These are phyloP conservation scores for Monopis laevigella DNA, from an alignment of 2,888 invertebrate species.

Conservation along the genomic window DNA sequence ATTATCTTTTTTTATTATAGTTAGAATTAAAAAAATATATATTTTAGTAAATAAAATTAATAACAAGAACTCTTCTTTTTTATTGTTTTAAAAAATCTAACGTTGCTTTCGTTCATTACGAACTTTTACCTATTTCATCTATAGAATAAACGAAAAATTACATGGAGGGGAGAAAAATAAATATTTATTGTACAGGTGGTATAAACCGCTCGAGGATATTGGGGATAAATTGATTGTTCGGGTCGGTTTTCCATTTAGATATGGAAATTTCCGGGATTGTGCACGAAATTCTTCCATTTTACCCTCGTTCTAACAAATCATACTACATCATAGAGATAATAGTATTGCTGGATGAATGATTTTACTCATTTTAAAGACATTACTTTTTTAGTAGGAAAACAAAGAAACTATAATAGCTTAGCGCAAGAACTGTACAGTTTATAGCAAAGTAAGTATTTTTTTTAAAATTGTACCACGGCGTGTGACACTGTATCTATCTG, in stretches of 20 bases:
- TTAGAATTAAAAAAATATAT: no score
- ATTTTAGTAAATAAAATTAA: no score
- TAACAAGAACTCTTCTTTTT: background rate
- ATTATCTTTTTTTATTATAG: no score
- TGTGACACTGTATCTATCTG: no score
- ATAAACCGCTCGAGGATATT: slow-evolving; percentile 65
- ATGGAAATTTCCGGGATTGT: slow-evolving; percentile 67
- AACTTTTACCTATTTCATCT: slow-evolving; percentile 26
- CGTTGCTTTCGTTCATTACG: slow-evolving; percentile 1
- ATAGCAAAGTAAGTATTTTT: no score
- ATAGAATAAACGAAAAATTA: slow-evolving; percentile 22
- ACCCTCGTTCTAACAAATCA: slow-evolving; percentile 49
- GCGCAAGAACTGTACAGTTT: no score
- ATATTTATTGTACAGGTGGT: slow-evolving; percentile 67
- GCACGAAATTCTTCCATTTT: slow-evolving; percentile 62
- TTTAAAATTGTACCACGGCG: no score
- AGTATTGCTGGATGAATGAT: background rate
- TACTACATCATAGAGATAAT: slow-evolving; percentile 17
- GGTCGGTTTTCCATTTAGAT: slow-evolving; percentile 68
- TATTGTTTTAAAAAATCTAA: background rate
- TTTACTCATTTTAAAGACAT: no score
- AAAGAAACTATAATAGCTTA: no score
- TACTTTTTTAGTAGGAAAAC: no score
- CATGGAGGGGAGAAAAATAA: slow-evolving; percentile 56
- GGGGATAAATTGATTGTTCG: slow-evolving; percentile 67